These are phyloP conservation scores for Falco cherrug DNA, from an alignment of 2,797 vertebrate species.

Conservation along the genomic window DNA sequence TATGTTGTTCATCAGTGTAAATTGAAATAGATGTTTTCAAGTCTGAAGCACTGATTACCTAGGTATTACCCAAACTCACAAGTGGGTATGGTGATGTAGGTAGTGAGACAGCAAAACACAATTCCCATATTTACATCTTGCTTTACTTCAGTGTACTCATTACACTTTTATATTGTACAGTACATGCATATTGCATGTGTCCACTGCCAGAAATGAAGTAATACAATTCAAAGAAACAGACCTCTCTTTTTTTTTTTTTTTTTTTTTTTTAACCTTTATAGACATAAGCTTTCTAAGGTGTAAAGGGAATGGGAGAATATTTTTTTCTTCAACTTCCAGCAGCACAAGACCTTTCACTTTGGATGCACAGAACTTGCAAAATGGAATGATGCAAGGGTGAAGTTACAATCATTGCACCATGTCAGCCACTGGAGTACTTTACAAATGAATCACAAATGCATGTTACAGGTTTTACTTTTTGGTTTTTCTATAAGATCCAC, in stretches of 20 bases:
- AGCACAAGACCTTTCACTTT: not conserved
- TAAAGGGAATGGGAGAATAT: not conserved
- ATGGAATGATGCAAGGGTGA: not conserved
- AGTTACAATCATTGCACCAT: not conserved
- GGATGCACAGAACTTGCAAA: not conserved
- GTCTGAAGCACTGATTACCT: not conserved
- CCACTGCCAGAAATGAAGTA: not conserved
- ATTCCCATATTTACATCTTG: not conserved
- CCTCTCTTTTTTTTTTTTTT: not conserved
- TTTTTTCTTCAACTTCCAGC: not conserved
- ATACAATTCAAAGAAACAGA: not conserved
- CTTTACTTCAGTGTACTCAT: not conserved
- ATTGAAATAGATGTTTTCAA: not conserved
- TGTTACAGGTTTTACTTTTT: not conserved
- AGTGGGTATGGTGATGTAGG: not conserved
- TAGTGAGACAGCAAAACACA: not conserved
- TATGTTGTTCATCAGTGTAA: not conserved
- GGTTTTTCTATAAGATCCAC: not conserved
- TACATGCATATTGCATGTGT: not conserved
- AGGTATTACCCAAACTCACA: not conserved
- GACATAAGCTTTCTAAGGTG: not conserved
- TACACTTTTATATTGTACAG: rapidly evolving
- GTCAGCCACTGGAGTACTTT: not conserved
- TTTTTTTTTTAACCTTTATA: not conserved
- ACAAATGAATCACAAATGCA: not conserved